Conservation (phyloP, 2,797 vertebrate species). For the Streptopelia turtur region DNA sequence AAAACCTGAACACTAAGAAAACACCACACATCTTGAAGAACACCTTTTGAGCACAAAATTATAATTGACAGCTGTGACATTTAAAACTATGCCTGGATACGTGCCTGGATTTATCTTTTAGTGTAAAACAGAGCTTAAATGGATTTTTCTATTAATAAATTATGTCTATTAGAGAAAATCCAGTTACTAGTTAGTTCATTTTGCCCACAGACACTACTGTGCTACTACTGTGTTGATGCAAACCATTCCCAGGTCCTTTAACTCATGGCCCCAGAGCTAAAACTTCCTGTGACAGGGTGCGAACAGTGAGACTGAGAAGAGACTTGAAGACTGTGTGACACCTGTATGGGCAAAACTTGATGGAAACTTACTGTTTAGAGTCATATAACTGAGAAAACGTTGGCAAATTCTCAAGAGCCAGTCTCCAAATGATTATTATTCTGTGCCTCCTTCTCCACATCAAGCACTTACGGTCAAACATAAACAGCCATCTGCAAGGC, state of each 20-base stretch:
- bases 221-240: background rate
- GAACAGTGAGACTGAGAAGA: background rate
- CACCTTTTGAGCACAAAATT: background rate
- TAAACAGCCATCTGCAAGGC: background rate
- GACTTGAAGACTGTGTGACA: background rate
- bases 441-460: background rate
- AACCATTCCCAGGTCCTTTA: background rate
- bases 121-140: background rate
- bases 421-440: background rate
- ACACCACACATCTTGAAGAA: background rate
- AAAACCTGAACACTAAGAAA: background rate
- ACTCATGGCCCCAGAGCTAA: background rate
- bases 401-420: background rate
- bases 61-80: background rate
- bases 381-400: background rate
- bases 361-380: background rate
- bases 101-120: background rate
- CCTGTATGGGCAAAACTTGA: background rate
- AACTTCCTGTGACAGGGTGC: background rate
- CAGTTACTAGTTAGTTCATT: background rate
- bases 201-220: background rate
- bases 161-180: background rate
- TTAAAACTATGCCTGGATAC: background rate
- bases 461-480: background rate
- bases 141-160: background rate